Conservation (phyloP, 64 coral and sea anemone genomes). For the Anthopleura sola region DNA sequence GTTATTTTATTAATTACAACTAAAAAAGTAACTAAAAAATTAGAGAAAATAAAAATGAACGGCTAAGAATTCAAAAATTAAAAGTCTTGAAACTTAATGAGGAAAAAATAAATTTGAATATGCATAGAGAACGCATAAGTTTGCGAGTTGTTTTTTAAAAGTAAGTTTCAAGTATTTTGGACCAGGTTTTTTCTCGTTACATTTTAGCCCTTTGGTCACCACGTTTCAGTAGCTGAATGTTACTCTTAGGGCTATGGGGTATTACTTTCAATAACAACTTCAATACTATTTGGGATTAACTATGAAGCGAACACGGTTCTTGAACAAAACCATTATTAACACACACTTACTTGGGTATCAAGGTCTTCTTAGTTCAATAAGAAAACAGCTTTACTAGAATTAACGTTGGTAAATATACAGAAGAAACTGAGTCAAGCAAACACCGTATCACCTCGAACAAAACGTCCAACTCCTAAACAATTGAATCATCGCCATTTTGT, state of each 20-base stretch:
- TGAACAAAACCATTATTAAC: slow-evolving; percentile 94
- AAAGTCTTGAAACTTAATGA: not conserved
- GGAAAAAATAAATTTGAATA: not conserved
- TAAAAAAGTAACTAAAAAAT: slow-evolving; percentile 11
- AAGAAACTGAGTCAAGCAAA: slow-evolving; percentile 10
- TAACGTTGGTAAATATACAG: slow-evolving; percentile 65
- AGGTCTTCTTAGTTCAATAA: slow-evolving; percentile 89
- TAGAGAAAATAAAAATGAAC: not conserved
- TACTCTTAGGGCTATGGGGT: slow-evolving; percentile 6
- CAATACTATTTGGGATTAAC: slow-evolving; percentile 86
- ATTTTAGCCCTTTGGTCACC: not conserved
- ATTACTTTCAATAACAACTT: slow-evolving; percentile 81
- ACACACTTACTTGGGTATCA: slow-evolving; percentile 83
- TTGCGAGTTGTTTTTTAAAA: not conserved
- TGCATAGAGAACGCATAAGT: too few relatives aligned
- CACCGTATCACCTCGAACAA: slow-evolving; percentile 11
- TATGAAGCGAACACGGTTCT: slow-evolving; percentile 67
- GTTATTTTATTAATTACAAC: not conserved
- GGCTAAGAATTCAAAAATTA: not conserved
- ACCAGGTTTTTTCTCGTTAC: not conserved
- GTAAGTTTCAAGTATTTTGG: not conserved
- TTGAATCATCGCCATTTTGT: not conserved
- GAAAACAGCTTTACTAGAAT: slow-evolving; percentile 78
- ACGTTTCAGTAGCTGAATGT: not conserved
- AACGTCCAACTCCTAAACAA: slow-evolving; percentile 36